Base-by-base conservation (phyloP, 2,888 invertebrate genomes). In the Steromphala cineraria region DNA sequence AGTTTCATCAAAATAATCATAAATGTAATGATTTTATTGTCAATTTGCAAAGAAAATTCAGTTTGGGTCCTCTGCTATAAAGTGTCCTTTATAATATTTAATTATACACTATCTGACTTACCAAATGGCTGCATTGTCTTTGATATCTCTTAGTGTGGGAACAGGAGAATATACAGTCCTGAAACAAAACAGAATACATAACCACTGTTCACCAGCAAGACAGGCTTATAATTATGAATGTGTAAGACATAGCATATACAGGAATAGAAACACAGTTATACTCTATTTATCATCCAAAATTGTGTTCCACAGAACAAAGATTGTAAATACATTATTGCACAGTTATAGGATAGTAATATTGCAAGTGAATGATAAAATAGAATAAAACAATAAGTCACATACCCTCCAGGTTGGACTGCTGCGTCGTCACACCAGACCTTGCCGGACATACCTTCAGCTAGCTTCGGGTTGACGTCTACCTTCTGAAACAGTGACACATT, bases 361-460 rank as follows among this genome's bases (percentile, higher is more conserved):
- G 21, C 2, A 62, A 5, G 4, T 76, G 4, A 77, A 28, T 24
- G 24, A 36, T 36, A 36, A 36, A 8, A 36, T 36, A 5, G 8
- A 8, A 4, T 5, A 77, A n/a, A 62, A 52, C 13, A 4, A 13
- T 19, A 40, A 21, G 46, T 19, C 8, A 85, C 93, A 82, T 87
- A 90, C 87, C 88, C 88, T 53, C 92, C 93, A 15, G 92, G 90
- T 17, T 89, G 85, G 36, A 91, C 95, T 90, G 95, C 95, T 89
- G 96, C 96, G 0, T 95, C 95, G 31, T 98, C 95, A 31, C 96
- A 93, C 91, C 97, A 94, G 79, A 98, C 95, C 2, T 95, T 95
- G 0, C 98, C 99, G 76, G 96, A 95, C 95, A 98, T 96, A 0
- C 98, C 98, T 80, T 97, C 95, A 86, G 96, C 95, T 40, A 95